Conservation (phyloP, 2,113 vertebrate species). For the Oceanites oceanicus region DNA sequence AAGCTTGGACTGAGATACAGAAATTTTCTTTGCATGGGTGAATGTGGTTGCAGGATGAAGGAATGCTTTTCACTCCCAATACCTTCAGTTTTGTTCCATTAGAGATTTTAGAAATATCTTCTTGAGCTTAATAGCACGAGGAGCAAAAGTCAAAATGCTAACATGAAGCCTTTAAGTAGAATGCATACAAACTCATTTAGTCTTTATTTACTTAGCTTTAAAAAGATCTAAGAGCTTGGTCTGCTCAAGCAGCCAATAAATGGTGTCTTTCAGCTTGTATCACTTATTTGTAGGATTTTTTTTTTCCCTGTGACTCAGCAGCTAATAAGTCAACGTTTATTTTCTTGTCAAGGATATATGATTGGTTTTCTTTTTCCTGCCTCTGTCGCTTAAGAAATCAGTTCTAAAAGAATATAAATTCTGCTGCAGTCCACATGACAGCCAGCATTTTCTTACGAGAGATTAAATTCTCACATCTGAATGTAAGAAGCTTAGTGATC, state of each 20-base stretch:
- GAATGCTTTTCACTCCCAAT: neutral
- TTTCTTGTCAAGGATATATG: neutral
- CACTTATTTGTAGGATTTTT: neutral
- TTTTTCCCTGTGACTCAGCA: neutral
- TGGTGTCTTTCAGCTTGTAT: neutral
- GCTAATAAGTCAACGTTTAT: neutral
- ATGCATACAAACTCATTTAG: neutral
- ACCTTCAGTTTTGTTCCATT: neutral
- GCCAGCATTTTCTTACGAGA: neutral
- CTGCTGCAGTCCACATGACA: neutral
- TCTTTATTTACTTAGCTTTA: neutral
- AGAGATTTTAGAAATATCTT: neutral
- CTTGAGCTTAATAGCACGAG: neutral
- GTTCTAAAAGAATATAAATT: neutral
- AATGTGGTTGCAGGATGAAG: neutral
- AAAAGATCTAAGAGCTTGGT: neutral
- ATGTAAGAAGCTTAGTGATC: neutral
- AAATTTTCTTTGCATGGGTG: neutral
- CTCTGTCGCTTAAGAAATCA: neutral
- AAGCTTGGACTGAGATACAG: neutral
- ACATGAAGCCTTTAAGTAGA: neutral
- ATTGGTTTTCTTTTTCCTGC: neutral
- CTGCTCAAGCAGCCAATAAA: neutral
- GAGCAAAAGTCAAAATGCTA: neutral
- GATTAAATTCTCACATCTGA: neutral